Base-by-base conservation (phyloP, 2,888 invertebrate species). In the Asteroscopus sphinx region DNA sequence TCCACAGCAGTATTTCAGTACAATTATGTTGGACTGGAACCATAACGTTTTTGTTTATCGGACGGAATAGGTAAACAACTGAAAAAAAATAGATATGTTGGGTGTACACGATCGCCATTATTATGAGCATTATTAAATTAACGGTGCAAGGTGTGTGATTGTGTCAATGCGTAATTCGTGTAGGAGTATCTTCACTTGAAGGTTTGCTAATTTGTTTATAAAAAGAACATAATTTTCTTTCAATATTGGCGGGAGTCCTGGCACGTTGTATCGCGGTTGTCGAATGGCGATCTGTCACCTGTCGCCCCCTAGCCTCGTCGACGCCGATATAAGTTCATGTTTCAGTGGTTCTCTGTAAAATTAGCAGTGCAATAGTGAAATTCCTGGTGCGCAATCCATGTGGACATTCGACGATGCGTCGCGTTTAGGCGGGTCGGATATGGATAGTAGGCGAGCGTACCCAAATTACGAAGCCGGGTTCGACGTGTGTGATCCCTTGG, bases 231-330 rank as follows among this genome's bases (percentile, higher is more conserved):
- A 45, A 57, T 74, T 74, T 86, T 84, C 86, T 85, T 90, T 89
- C 85, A 88, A 87, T 88, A 91, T 92, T 92, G 92, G 92, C 92
- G 92, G 92, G 91, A 91, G 86, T 77, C 76, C 85, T 88, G 88
- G 85, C 90, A 89, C 84, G 84, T 85, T 86, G 82, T 86, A 86
- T 75, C 60, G 72, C 75, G 73, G 80, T 84, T 82, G 85, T 87
- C 83, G 82, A 87, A 89, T 82, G 81, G 83, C 85, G 83, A 88
- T 82, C 91, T 91, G 92, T 92, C 75, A 73, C 77, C 77, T 90
- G 91, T 88, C 89, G 89, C 82, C 87, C 80, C 75, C 82, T 87
- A 88, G 85, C 84, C 87, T 89, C 85, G 82, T 81, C 78, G 75
- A 85, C 83, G 85, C 87, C 83, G 85, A 80, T 81, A 73, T 72